Conservation (phyloP, 2,113 vertebrate species). For the Delphinapterus leucas region DNA sequence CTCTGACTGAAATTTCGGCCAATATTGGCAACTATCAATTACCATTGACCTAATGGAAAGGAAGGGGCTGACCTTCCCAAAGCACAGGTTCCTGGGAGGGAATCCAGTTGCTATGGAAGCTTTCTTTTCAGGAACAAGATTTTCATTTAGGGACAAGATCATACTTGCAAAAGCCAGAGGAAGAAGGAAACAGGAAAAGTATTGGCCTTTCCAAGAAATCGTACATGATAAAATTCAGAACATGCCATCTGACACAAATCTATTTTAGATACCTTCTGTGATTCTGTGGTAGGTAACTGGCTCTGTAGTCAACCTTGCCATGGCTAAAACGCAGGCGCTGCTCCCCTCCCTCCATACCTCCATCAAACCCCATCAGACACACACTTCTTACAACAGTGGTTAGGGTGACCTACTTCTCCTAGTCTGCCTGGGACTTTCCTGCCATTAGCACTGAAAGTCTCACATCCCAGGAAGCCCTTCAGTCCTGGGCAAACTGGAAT, state of each 20-base stretch:
- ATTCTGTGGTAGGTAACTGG: neutral
- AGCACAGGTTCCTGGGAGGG: neutral
- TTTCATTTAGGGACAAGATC: neutral
- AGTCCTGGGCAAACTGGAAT: neutral
- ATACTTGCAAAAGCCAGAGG: slow-evolving; percentile 47
- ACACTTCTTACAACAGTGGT: neutral
- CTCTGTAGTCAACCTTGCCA: neutral
- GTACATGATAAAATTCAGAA: slow-evolving; percentile 32
- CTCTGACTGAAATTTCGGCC: neutral
- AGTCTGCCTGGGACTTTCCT: neutral
- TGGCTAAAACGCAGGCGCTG: neutral
- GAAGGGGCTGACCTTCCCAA: neutral
- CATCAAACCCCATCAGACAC: neutral
- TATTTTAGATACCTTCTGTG: slow-evolving; percentile 41
- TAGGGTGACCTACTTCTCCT: neutral
- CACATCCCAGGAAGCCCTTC: neutral
- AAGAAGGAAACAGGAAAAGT: slow-evolving; percentile 43
- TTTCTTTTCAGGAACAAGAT: slow-evolving; percentile 24
- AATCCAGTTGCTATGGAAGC: neutral
- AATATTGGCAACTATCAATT: neutral
- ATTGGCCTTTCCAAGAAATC: slow-evolving; percentile 48
- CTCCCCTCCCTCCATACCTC: neutral
- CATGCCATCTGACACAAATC: slow-evolving; percentile 26
- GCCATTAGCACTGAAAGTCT: neutral
- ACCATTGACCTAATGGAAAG: neutral